Base-by-base conservation (phyloP, 2,797 vertebrate genomes). In the Spinus olivaceus region DNA sequence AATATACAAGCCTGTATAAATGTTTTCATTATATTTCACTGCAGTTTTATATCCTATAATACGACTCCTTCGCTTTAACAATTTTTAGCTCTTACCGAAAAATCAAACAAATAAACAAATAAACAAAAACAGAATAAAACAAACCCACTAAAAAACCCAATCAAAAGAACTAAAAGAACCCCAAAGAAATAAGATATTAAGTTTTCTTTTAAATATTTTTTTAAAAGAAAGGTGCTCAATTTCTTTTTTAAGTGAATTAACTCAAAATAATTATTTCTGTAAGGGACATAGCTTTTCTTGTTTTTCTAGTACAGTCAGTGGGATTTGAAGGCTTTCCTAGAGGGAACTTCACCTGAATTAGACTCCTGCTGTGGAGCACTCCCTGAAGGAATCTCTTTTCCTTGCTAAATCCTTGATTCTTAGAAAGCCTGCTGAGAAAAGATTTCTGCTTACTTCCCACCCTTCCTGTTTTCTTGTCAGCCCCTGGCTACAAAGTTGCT, bases 61-160 rank as follows among this genome's bases (percentile, higher is more conserved):
- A 28, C 8, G 64, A 80, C 22, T 41, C 3, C 3, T 9, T 2
- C 0, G 0, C 12, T 83, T 53, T 21, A 64, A 57, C 3, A 77
- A 14, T 37, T 41, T 8, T 63, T 39, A 59, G 13, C 3, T 56
- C 19, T 80, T 50, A 69, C 2, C 12, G 25, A 27, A 56, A 70
- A 12, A 0, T 56, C 3, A 15, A 32, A 21, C 33, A 56, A 27
- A 2, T 3, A 18, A 24, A 12, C 0, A 8, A 15, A 54, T 3
- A 18, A 24, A 12, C 0, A 8, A 15, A 54, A 54, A 6, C 12
- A 22, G 1, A 5, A 12, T 4, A 33, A 54, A 72, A 22, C 7
- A 35, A 49, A 19, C 4, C 12, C 3, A 28, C 10, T 8, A 49
- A 47, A 20, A 37, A 33, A 9, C 1, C 5, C 4, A 35, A 28